Conservation (phyloP, 2,797 vertebrate genomes). For the Centroberyx gerrardi region DNA sequence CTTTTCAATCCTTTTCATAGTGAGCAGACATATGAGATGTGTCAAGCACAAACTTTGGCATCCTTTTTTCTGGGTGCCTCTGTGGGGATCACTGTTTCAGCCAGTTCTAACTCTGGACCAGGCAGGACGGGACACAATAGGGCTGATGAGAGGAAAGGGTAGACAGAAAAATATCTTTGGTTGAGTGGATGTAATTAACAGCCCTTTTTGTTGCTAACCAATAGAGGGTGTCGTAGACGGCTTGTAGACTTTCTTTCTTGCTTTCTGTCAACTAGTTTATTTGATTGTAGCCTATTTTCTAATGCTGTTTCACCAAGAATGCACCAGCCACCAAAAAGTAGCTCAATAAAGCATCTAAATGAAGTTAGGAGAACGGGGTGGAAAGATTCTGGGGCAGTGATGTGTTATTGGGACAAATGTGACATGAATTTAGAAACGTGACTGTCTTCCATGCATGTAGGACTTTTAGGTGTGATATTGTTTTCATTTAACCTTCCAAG, state of each 20-base stretch:
- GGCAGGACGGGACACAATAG: conserved; percentile 62
- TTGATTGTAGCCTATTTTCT: conserved; percentile 83
- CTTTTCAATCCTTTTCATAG: conserved; percentile 62
- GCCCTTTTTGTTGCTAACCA: conserved; percentile 79
- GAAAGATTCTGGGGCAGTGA: conserved; percentile 72
- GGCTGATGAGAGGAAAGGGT: conserved; percentile 64
- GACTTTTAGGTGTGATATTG: conserved; percentile 83
- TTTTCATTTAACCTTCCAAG: conserved; percentile 80
- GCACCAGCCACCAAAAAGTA: conserved; percentile 87
- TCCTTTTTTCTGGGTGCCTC: conserved; percentile 69
- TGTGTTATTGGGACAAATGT: conserved; percentile 80
- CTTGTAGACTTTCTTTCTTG: conserved; percentile 79
- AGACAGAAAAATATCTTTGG: conserved; percentile 67
- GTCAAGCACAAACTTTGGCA: conserved; percentile 83
- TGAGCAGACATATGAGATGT: conserved; percentile 68
- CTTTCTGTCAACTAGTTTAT: conserved; percentile 83
- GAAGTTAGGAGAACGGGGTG: conserved; percentile 61
- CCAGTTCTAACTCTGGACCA: conserved; percentile 26
- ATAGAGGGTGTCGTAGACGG: conserved; percentile 80
- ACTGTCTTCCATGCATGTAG: conserved; percentile 90
- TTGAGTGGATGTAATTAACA: conserved; percentile 78
- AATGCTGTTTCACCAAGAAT: conserved; percentile 85
- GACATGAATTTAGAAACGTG: conserved; percentile 84
- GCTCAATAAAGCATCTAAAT: conserved; percentile 78
- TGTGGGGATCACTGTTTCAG: conserved; percentile 68